phyloP scores from a whole-genome alignment of 2,888 invertebrate genomes.

The Monoplex corrugatus region DNA sequence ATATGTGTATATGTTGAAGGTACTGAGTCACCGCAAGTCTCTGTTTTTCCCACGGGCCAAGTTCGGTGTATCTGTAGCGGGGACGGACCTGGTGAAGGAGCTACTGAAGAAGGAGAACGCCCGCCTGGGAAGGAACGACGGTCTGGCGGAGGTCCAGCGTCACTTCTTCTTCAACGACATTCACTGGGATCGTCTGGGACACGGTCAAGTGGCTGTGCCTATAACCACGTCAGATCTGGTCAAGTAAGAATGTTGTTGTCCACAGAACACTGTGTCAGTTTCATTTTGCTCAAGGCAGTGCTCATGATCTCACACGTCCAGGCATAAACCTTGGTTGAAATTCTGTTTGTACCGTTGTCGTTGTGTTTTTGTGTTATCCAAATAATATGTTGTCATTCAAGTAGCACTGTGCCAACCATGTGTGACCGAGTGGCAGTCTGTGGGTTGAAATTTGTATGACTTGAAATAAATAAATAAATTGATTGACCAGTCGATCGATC shows the following conservation, averaged over 20 bases:
- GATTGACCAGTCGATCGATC: too few relatives aligned
- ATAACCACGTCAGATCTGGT: background rate
- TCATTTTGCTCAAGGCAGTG: background rate
- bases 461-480: too few relatives aligned
- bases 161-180: slow-evolving; percentile 7
- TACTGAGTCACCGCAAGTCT: background rate
- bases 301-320: background rate
- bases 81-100: background rate
- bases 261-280: background rate
- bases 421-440: background rate
- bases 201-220: background rate
- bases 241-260: background rate
- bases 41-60: background rate
- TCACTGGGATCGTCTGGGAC: background rate
- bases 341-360: too few relatives aligned
- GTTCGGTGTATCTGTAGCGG: background rate
- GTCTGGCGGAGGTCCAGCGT: background rate
- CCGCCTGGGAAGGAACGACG: background rate
- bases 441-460: too few relatives aligned
- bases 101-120: slow-evolving; percentile 10
- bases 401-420: background rate
- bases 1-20: too few relatives aligned
- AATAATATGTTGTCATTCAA: too few relatives aligned
- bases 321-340: too few relatives aligned
- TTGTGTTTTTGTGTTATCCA: too few relatives aligned